Percentiles rank a stretch among this genome's conserved stretches.
Conservation (phyloP, 2,113 vertebrate genomes). For the Formicarius rufipectus region DNA sequence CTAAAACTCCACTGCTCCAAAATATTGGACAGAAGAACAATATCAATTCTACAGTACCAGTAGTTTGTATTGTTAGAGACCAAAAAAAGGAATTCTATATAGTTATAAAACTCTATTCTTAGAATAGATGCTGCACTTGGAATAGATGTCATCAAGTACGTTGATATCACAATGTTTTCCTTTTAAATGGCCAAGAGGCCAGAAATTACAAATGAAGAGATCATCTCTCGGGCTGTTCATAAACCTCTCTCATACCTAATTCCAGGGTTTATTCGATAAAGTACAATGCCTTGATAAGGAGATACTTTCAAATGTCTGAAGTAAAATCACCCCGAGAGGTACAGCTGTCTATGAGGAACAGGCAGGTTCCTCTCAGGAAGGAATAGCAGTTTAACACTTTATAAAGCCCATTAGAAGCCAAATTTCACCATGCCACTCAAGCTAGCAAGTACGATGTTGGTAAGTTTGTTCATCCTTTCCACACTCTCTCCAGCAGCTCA, state of each 20-base stretch:
- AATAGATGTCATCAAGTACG: background rate
- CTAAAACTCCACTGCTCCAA: background rate
- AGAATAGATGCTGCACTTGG: background rate
- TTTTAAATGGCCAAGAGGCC: background rate
- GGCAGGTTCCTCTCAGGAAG: background rate
- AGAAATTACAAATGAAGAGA: background rate
- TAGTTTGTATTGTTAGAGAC: background rate
- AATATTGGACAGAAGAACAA: background rate
- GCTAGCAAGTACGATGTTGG: background rate
- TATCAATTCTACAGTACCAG: background rate
- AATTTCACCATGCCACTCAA: background rate
- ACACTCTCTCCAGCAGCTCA: background rate
- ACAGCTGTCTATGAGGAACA: background rate
- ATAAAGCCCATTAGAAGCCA: background rate
- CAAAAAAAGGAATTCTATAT: background rate
- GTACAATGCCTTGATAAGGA: background rate
- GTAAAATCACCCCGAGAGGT: background rate
- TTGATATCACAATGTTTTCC: background rate
- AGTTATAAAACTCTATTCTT: background rate
- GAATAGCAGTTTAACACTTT: background rate
- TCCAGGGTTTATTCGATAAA: background rate
- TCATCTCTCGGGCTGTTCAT: background rate
- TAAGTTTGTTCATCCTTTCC: background rate
- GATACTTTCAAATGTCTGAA: background rate
- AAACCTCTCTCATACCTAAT: background rate